Percentiles rank a stretch among this genome's conserved stretches.
These are phyloP conservation scores for Nothobranchius kuhntae DNA, from an alignment of 2,113 vertebrate species.

Conservation along the genomic window DNA sequence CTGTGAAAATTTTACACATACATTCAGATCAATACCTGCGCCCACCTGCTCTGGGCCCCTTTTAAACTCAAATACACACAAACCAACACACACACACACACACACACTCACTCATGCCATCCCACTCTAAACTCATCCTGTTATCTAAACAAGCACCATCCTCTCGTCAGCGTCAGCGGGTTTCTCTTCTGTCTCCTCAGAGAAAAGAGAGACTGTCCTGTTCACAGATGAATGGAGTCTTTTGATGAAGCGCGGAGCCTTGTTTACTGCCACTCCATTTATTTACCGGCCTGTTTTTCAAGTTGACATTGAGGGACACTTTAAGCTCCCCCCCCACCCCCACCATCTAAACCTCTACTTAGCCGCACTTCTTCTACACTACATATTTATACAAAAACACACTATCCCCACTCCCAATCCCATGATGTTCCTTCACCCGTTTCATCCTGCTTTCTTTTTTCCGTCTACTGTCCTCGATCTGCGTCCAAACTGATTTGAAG, in stretches of 20 bases:
- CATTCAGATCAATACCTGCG: slow-evolving; percentile 6
- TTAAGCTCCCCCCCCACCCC: slow-evolving; percentile 31
- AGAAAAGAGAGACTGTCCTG: slow-evolving; percentile 74
- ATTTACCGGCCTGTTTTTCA: slow-evolving; percentile 74
- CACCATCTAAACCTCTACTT: slow-evolving; percentile 54
- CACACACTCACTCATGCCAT: slow-evolving; percentile 17
- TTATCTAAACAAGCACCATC: slow-evolving; percentile 73
- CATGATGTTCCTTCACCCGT: slow-evolving; percentile 64
- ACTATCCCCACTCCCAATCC: slow-evolving; percentile 47
- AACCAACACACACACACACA: too few species aligned
- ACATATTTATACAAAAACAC: slow-evolving; percentile 52
- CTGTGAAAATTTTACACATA: not conserved
- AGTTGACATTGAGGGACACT: slow-evolving; percentile 73
- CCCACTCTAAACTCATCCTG: slow-evolving; percentile 72
- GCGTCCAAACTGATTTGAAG: slow-evolving; percentile 80
- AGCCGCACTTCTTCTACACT: slow-evolving; percentile 29
- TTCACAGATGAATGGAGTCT: slow-evolving; percentile 75
- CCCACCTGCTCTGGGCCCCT: slow-evolving; percentile 58
- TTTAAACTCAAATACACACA: slow-evolving; percentile 17
- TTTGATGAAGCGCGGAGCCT: slow-evolving; percentile 72
- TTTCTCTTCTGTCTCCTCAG: slow-evolving; percentile 67
- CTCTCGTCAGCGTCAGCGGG: slow-evolving; percentile 54
- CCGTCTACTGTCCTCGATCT: slow-evolving; percentile 76
- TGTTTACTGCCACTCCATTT: slow-evolving; percentile 77
- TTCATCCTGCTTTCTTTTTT: slow-evolving; percentile 73